Evolutionary conservation across 2,888 invertebrate genomes (phyloP).

Genomic region (Theodoxus fluviatilis): DNA sequence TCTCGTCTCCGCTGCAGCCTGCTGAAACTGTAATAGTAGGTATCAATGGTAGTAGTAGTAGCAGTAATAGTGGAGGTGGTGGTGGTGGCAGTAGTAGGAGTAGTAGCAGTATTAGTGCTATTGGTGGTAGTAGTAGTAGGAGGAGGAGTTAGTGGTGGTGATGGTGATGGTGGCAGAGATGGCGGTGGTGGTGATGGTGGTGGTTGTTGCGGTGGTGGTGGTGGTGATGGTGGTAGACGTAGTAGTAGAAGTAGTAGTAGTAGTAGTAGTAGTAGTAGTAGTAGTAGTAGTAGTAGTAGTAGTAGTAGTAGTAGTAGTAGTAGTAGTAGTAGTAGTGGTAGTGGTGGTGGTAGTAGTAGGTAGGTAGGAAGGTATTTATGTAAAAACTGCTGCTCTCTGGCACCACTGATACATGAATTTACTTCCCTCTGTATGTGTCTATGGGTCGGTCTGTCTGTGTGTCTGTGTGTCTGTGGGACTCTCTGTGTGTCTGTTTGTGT

Average conservation of each 20-base stretch:
- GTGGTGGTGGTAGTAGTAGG: slow-evolving; percentile 24
- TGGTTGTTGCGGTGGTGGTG: not conserved
- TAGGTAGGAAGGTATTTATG: too few relatives aligned
- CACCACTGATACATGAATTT: too few relatives aligned
- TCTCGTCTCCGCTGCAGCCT: too few relatives aligned
- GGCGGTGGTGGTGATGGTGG: not conserved
- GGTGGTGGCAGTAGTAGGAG: too few relatives aligned
- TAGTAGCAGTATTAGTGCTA: not conserved
- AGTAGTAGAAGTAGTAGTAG: slow-evolving; percentile 8
- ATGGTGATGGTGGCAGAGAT: not conserved
- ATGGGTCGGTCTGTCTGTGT: too few relatives aligned
- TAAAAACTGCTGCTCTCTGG: too few relatives aligned
- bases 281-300: slow-evolving; percentile 24
- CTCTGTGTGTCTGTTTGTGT: too few relatives aligned
- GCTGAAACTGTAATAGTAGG: too few relatives aligned
- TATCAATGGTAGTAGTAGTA: too few relatives aligned
- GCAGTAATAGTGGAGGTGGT: too few relatives aligned
- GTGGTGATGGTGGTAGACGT: slow-evolving; percentile 8
- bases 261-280: slow-evolving; percentile 25
- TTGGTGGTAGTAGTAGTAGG: not conserved
- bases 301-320: slow-evolving; percentile 24
- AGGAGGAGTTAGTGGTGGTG: not conserved
- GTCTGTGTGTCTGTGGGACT: too few relatives aligned
- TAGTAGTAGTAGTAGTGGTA: slow-evolving; percentile 23
- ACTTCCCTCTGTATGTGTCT: too few relatives aligned